Evolutionary conservation across 2,888 invertebrate genomes (phyloP), one percentile per base, ranked within the genome.

Genomic region (Camponotus fellah): DNA sequence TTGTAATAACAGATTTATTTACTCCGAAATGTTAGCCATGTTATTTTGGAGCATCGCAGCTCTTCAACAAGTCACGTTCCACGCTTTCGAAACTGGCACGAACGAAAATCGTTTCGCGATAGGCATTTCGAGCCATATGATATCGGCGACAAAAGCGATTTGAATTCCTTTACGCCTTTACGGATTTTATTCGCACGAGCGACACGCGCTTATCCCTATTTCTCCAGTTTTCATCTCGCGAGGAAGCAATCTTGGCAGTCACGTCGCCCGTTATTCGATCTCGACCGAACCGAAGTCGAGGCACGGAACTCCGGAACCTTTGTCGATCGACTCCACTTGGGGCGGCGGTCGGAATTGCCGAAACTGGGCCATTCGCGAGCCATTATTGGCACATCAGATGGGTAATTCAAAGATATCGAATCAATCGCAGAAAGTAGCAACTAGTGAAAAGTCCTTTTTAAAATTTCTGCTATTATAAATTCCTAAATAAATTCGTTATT

Each of bases 251-350:
- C 86, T 86, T 90, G 83, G 84, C 76, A 86, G 90, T 90, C 89
- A 90, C 89, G 89, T 90, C 87, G 85, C 82, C 58, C 88, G 85
- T 87, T 90, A 90, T 89, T 90, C 88, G 86, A 87, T 89, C 90
- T 76, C 85, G 74, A 34, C 84, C 79, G 81, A 84, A 84, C n/a
- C 85, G 84, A 88, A 89, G 89, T 89, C 88, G 84, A 8, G 26
- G 84, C 88, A 89, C 89, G 90, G 56, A 88, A 49, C 75, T 34
- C 5, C 49, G 65, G 10, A 66, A 83, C 87, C 90, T 90, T 89
- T 90, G 90, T 87, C 90, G 88, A 82, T 80, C 60, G 79, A 71
- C 71, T 79, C 21, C 10, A 43, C 79, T 60, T 21, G 79, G 60
- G 62, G 56, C 43, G 75, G 65, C 84, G 76, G 86, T 83, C 88